These are phyloP conservation scores for Zoanthus gigantus DNA, from an alignment of 92 coral and sea anemone species.

Conservation along the genomic window DNA sequence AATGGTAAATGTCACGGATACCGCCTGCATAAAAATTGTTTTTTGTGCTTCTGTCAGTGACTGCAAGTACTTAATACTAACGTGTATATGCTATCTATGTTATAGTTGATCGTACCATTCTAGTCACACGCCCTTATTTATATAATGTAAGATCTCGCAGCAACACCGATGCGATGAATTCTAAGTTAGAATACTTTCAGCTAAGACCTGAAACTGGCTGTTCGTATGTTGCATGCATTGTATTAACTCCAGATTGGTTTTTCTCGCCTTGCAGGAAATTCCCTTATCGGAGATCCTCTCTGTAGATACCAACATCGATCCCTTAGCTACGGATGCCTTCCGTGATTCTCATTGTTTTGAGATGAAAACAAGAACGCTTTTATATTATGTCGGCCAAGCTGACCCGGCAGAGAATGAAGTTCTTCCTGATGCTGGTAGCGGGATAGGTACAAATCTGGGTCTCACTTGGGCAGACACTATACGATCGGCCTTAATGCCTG, in stretches of 20 bases:
- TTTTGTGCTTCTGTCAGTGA: too few species aligned
- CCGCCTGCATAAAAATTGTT: too few species aligned
- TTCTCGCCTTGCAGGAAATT: conserved; percentile 72
- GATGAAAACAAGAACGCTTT: conserved; percentile 91
- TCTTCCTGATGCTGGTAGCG: conserved; percentile 89
- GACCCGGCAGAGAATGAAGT: conserved; percentile 77
- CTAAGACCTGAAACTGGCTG: too few species aligned
- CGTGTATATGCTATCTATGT: too few species aligned
- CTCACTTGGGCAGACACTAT: conserved; percentile 97
- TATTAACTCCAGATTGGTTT: background rate
- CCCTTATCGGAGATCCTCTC: conserved; percentile 94
- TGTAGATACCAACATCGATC: conserved; percentile 93
- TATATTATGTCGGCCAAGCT: conserved; percentile 90
- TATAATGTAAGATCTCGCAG: too few species aligned
- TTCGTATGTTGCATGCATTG: too few species aligned
- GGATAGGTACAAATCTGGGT: conserved; percentile 90
- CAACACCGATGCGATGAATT: too few species aligned
- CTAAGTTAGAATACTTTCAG: too few species aligned
- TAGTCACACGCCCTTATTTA: too few species aligned
- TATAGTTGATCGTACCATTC: too few species aligned
- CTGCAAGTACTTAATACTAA: too few species aligned
- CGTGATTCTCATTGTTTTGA: conserved; percentile 97
- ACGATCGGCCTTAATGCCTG: conserved; percentile 99
- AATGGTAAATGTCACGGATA: too few species aligned
- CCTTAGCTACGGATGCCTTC: conserved; percentile 89